These are phyloP conservation scores for Nephila pilipes DNA, from an alignment of 1,140 invertebrate genomes.

Conservation along the genomic window DNA sequence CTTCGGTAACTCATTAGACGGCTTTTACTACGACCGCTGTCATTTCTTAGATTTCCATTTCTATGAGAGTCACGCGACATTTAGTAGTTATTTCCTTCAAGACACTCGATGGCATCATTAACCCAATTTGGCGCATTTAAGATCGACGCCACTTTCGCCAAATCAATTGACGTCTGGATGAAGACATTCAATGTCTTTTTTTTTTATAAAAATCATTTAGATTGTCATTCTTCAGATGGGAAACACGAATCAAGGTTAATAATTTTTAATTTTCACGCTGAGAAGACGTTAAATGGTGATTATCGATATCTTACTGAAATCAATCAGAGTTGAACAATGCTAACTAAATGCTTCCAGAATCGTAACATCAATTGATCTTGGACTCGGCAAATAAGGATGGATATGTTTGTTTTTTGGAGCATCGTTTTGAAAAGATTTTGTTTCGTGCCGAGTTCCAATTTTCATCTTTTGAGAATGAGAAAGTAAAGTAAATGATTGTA, in stretches of 20 bases:
- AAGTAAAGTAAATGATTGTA: background rate
- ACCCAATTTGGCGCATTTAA: background rate
- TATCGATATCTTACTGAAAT: background rate
- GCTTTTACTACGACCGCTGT: background rate
- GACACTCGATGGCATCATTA: background rate
- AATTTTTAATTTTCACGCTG: background rate
- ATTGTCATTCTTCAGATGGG: too few species aligned
- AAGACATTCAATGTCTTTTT: background rate
- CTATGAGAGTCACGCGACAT: background rate
- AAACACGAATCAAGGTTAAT: background rate
- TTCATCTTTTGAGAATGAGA: background rate
- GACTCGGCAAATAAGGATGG: background rate
- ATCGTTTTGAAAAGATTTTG: background rate
- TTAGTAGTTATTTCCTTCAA: background rate
- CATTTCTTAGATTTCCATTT: background rate
- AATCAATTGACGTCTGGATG: background rate
- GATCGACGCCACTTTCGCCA: background rate
- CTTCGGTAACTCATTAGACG: too few species aligned
- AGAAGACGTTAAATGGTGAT: background rate
- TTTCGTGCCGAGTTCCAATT: background rate
- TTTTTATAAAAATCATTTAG: too few species aligned
- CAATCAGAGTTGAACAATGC: background rate
- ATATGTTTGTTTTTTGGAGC: background rate
- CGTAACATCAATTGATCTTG: background rate
- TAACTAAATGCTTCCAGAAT: background rate